A percentile compares a stretch with the other conserved stretches of the same genome.
Conservation (phyloP, 2,888 invertebrate species). For the Anodontia alba region DNA sequence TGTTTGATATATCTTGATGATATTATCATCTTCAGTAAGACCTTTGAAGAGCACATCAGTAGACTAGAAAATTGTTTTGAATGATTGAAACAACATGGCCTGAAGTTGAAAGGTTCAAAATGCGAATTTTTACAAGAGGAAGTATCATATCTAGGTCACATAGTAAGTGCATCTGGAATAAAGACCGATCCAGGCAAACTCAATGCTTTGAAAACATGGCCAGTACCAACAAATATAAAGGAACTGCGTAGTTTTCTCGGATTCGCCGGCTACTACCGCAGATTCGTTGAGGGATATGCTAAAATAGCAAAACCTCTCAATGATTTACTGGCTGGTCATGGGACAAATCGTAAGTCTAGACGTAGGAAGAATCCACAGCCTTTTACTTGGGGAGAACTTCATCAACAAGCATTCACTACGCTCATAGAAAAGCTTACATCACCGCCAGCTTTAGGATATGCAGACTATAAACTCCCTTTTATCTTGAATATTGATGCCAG, state of each 20-base stretch:
- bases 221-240: conserved; percentile 16
- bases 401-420: not conserved
- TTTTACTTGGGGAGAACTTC: no score
- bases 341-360: not conserved
- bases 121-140: not conserved
- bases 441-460: conserved; percentile 46
- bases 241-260: conserved; percentile 28
- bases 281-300: conserved; percentile 38
- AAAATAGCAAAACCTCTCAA: not conserved
- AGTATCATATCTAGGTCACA: conserved; percentile 22
- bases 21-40: conserved; percentile 28
- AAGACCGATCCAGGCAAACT: not conserved
- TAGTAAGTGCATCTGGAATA: not conserved
- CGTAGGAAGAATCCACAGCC: not conserved
- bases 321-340: not conserved
- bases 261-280: conserved; percentile 37
- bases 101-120: not conserved
- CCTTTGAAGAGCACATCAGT: conserved; percentile 11
- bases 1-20: conserved; percentile 31
- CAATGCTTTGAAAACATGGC: not conserved
- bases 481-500: conserved; percentile 39
- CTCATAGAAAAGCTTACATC: conserved; percentile 24
- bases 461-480: conserved; percentile 48
- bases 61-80: not conserved
- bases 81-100: not conserved